Percentiles rank a stretch among this genome's conserved stretches.
Conservation (phyloP, 64 coral and sea anemone genomes). For the Montipora efflorescens region DNA sequence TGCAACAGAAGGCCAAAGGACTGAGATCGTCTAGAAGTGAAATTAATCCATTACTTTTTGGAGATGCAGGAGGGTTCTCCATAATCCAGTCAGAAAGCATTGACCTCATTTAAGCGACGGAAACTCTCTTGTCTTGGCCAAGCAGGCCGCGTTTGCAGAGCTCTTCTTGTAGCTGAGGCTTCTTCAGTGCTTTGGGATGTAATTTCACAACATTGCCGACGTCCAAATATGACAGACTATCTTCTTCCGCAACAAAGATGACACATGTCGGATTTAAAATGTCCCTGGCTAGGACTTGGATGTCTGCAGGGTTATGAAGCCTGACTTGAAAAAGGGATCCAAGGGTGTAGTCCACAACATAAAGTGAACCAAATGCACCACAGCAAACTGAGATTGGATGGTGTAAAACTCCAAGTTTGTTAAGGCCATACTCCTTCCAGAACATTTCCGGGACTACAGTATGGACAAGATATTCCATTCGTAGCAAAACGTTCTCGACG, state of each 20-base stretch:
- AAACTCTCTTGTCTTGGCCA: neutral
- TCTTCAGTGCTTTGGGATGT: slow-evolving; percentile 43
- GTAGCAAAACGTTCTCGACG: neutral
- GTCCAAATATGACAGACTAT: slow-evolving; percentile 24
- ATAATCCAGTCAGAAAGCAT: slow-evolving; percentile 19
- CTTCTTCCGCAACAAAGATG: slow-evolving; percentile 26
- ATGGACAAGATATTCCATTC: slow-evolving; percentile 38
- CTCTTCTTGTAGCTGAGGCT: neutral
- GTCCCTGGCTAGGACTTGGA: slow-evolving; percentile 19
- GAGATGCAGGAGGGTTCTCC: slow-evolving; percentile 1
- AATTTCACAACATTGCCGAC: slow-evolving; percentile 24
- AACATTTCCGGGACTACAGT: slow-evolving; percentile 42
- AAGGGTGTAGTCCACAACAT: slow-evolving; percentile 12
- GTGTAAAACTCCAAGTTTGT: neutral
- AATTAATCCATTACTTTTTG: slow-evolving; percentile 36
- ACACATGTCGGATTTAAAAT: slow-evolving; percentile 41
- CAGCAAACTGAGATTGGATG: slow-evolving; percentile 38
- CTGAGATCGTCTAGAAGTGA: slow-evolving; percentile 26
- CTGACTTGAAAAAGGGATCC: slow-evolving; percentile 38
- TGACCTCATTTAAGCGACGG: slow-evolving; percentile 19
- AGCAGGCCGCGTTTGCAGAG: neutral
- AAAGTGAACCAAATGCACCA: slow-evolving; percentile 40
- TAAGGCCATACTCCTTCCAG: slow-evolving; percentile 59
- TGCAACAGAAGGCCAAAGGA: neutral
- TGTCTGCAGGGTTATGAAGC: slow-evolving; percentile 46